These are phyloP conservation scores for Sebastes schlegelii DNA, from an alignment of 2,113 vertebrate genomes.

Conservation along the genomic window DNA sequence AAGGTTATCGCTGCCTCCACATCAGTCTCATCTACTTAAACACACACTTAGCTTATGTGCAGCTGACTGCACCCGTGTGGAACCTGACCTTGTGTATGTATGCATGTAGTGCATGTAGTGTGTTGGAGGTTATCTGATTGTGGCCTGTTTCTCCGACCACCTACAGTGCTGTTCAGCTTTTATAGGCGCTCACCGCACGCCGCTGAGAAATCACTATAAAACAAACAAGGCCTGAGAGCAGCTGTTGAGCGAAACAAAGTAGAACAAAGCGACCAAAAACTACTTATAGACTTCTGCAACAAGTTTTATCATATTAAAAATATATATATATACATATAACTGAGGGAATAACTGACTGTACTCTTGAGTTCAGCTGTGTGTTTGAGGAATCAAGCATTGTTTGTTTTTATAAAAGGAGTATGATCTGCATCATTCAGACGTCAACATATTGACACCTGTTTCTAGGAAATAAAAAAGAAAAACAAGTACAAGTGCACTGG, in stretches of 20 bases:
- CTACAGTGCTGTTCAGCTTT: conserved; percentile 46
- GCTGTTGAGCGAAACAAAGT: conserved; percentile 36
- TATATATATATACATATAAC: background rate
- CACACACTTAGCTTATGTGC: conserved; percentile 39
- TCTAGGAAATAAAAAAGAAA: too few species aligned
- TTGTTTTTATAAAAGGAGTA: too few species aligned
- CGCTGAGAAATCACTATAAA: conserved; percentile 30
- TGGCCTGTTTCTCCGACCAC: conserved; percentile 51
- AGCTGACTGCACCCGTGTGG: conserved; percentile 35
- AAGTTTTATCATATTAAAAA: background rate
- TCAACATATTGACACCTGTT: too few species aligned
- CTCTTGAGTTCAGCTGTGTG: background rate
- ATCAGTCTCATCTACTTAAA: conserved; percentile 48
- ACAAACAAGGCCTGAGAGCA: conserved; percentile 28
- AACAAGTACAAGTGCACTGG: background rate
- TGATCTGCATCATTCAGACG: too few species aligned
- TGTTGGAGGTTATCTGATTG: conserved; percentile 45
- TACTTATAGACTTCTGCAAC: background rate
- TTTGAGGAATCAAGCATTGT: too few species aligned
- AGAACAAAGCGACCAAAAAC: conserved; percentile 36
- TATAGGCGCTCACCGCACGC: conserved; percentile 27
- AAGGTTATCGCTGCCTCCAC: conserved; percentile 31
- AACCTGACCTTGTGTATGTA: conserved; percentile 43
- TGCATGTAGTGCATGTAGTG: conserved; percentile 5
- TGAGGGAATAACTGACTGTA: background rate